phyloP scores from a whole-genome alignment of 2,888 invertebrate species.

The Sesia apiformis region DNA sequence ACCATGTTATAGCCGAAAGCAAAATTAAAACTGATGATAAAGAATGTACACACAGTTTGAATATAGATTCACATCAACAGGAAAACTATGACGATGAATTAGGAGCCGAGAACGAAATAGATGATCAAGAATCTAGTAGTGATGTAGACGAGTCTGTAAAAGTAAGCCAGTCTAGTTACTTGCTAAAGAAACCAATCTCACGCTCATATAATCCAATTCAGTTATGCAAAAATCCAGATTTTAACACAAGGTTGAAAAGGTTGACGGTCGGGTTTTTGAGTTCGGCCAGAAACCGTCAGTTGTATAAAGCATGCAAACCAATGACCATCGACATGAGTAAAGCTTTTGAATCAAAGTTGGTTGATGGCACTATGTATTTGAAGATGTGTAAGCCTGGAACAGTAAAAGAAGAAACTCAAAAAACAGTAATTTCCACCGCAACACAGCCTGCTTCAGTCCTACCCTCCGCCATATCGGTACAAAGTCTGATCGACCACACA shows the following conservation, averaged over 20 bases:
- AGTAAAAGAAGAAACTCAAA: slow-evolving; percentile 5
- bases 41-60: slow-evolving; percentile 1
- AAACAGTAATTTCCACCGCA: slow-evolving; percentile 3
- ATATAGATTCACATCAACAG: slow-evolving; percentile 9
- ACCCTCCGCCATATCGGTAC: slow-evolving; percentile 34
- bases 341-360: slow-evolving; percentile 45
- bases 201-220: slow-evolving; percentile 48
- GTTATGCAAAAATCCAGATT: slow-evolving; percentile 62
- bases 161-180: slow-evolving; percentile 35
- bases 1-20: slow-evolving; percentile 35
- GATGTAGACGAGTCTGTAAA: slow-evolving; percentile 16
- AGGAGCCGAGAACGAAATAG: slow-evolving; percentile 2
- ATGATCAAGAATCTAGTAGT: slow-evolving; percentile 10
- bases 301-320: slow-evolving; percentile 45
- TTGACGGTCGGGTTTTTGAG: slow-evolving; percentile 45
- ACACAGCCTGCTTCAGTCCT: slow-evolving; percentile 18
- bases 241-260: slow-evolving; percentile 53
- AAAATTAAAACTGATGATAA: slow-evolving; percentile 24
- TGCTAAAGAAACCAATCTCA: slow-evolving; percentile 46
- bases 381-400: slow-evolving; percentile 12
- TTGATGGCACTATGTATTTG: slow-evolving; percentile 39
- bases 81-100: slow-evolving; percentile 6
- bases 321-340: slow-evolving; percentile 54
- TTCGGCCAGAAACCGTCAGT: slow-evolving; percentile 35
- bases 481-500: slow-evolving; percentile 34